Evolutionary conservation across 2,888 invertebrate genomes (phyloP).

Genomic region (Acheta domesticus): DNA sequence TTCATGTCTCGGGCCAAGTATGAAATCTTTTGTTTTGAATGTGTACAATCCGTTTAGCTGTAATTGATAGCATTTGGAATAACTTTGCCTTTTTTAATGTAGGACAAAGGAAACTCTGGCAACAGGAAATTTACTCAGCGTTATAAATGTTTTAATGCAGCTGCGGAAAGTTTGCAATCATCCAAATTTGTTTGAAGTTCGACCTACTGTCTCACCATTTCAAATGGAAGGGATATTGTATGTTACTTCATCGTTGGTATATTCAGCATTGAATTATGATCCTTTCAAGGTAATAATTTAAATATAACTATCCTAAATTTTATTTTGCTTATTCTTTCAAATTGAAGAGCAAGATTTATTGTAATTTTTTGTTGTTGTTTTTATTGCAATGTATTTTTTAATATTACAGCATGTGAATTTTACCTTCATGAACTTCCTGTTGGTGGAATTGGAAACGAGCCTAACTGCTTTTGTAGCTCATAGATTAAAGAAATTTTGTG

Average conservation of each 20-base stretch:
- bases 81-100: slow-evolving; percentile 30
- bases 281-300: slow-evolving; percentile 62
- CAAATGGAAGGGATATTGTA: slow-evolving; percentile 74
- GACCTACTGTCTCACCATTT: slow-evolving; percentile 92
- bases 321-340: background rate
- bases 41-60: background rate
- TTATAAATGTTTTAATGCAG: slow-evolving; percentile 96
- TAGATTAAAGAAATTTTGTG: slow-evolving; percentile 70
- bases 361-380: background rate
- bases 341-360: background rate
- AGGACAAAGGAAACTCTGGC: slow-evolving; percentile 92
- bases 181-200: slow-evolving; percentile 95
- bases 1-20: slow-evolving; percentile 96
- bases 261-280: slow-evolving; percentile 67
- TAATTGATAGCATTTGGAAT: background rate
- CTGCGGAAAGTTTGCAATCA: slow-evolving; percentile 97
- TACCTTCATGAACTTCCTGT: slow-evolving; percentile 59
- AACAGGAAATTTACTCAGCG: slow-evolving; percentile 89
- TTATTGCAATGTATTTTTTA: slow-evolving; percentile 34
- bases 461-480: slow-evolving; percentile 81
- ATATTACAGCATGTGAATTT: slow-evolving; percentile 62
- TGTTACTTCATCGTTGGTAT: slow-evolving; percentile 68
- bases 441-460: slow-evolving; percentile 64
- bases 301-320: background rate
- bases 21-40: slow-evolving; percentile 45